Percentiles rank a stretch among this genome's conserved stretches.
Conservation (phyloP, 2,797 vertebrate species). For the Alauda arvensis region DNA sequence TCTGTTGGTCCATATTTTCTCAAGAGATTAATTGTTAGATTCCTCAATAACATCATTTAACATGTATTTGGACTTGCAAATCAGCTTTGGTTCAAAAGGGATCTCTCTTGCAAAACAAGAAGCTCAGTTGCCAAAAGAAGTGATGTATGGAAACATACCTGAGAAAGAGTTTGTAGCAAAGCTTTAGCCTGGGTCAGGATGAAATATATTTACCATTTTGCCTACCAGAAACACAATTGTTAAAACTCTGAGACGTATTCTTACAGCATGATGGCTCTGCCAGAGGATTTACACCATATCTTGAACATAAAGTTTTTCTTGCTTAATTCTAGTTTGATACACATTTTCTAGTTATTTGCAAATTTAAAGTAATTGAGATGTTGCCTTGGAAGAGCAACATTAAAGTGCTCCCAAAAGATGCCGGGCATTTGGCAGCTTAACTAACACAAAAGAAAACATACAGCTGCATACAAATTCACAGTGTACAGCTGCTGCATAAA, state of each 20-base stretch:
- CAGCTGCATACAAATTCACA: not conserved
- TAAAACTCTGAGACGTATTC: not conserved
- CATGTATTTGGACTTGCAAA: not conserved
- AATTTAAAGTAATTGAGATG: not conserved
- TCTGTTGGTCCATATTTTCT: not conserved
- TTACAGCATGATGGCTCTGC: not conserved
- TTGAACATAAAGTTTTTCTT: not conserved
- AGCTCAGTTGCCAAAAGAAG: not conserved
- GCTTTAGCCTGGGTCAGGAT: not conserved
- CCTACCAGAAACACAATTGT: not conserved
- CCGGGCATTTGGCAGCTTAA: not conserved
- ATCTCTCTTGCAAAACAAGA: slow-evolving; percentile 8
- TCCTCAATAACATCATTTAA: not conserved
- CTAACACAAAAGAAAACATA: not conserved
- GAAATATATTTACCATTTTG: not conserved
- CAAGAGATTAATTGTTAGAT: slow-evolving; percentile 21
- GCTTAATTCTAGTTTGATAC: not conserved
- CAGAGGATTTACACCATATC: not conserved
- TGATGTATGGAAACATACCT: not conserved
- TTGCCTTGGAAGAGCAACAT: not conserved
- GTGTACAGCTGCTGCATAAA: not conserved
- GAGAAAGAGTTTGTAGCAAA: not conserved
- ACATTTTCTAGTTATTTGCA: not conserved
- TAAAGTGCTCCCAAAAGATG: not conserved
- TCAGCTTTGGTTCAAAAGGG: not conserved